Evolutionary conservation across 2,888 invertebrate genomes (phyloP), one percentile per base, ranked within the genome.

Genomic region (Aspidiotus destructor): DNA sequence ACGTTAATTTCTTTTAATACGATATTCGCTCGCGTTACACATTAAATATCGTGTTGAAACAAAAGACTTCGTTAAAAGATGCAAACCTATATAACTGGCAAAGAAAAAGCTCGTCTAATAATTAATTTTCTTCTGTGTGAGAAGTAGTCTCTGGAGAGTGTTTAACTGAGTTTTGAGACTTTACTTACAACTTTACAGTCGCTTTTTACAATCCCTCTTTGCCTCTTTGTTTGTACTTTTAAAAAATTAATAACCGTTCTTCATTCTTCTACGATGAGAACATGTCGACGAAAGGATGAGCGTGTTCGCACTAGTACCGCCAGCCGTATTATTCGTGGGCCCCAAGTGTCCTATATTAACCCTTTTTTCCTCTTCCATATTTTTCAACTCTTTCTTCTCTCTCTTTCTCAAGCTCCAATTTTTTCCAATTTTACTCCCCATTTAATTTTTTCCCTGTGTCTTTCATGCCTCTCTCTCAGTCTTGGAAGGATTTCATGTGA

Each of bases 321-420:
- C 54, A 62, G 55, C 62, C 54, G 57, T 62, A 55, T 58, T 60
- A 15, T 60, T 61, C 40, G 68, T 53, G 16, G 54, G 62, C 69
- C 69, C 69, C 69, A 40, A 62, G 69, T 69, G 69, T 69, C 69
- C 62, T 61, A 69, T 69, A 60, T 69, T 69, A 69, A 69, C 69
- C 69, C 69, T 69, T 69, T 62, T 67, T 69, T 68, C 28, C 52
- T 52, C 55, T 55, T 62, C 10, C n/a, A 11, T n/a, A n/a, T 48
- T 48, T 48, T 48, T 48, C 28, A 28, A 28, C 28, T 48, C 48
- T 6, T 48, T 13, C 48, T 48, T 48, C n/a, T 48, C 6, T 48
- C 48, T 48, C 48, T n/a, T 48, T 48, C 48, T 48, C 48, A 48
- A 11, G 48, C 48, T 48, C 28, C 28, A 28, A 28, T 28, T 28